Evolutionary conservation across 2,888 invertebrate genomes (phyloP).

Genomic region (Chymomyza caudatula): DNA sequence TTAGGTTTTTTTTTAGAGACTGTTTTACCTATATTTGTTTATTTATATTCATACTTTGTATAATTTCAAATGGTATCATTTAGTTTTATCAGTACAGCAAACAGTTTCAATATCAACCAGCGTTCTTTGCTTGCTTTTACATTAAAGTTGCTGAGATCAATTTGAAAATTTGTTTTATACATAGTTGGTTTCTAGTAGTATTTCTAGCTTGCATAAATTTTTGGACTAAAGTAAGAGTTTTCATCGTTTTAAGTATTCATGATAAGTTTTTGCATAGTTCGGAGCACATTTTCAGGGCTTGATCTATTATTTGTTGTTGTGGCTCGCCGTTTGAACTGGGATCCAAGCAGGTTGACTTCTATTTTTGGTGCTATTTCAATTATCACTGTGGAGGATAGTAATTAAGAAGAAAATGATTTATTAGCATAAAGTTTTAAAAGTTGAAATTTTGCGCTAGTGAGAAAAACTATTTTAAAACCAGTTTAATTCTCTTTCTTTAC

Average conservation of each 20-base stretch:
- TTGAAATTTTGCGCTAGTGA: too few relatives aligned
- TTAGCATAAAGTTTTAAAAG: not conserved
- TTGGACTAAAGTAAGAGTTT: not conserved
- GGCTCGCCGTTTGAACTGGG: not conserved
- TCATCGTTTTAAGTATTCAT: too few relatives aligned
- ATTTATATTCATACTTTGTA: not conserved
- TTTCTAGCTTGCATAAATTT: not conserved
- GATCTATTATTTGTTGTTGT: not conserved
- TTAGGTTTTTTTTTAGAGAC: too few relatives aligned
- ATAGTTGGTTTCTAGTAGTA: not conserved
- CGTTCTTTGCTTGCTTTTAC: constrained; percentile 1
- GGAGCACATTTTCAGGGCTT: not conserved
- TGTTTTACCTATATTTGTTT: not conserved
- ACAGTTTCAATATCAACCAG: not conserved
- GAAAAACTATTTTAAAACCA: too few relatives aligned
- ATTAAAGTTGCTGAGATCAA: constrained; percentile 48
- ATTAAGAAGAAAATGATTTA: not conserved
- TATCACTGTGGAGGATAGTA: constrained; percentile 1
- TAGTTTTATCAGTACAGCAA: not conserved
- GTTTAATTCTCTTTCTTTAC: too few relatives aligned
- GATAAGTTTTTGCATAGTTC: not conserved
- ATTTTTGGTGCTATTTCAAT: not conserved
- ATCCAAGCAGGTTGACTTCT: not conserved
- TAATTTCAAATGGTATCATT: not conserved
- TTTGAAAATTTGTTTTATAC: constrained; percentile 37